phyloP scores from a whole-genome alignment of 2,797 vertebrate genomes.

The Crenuchus spilurus region DNA sequence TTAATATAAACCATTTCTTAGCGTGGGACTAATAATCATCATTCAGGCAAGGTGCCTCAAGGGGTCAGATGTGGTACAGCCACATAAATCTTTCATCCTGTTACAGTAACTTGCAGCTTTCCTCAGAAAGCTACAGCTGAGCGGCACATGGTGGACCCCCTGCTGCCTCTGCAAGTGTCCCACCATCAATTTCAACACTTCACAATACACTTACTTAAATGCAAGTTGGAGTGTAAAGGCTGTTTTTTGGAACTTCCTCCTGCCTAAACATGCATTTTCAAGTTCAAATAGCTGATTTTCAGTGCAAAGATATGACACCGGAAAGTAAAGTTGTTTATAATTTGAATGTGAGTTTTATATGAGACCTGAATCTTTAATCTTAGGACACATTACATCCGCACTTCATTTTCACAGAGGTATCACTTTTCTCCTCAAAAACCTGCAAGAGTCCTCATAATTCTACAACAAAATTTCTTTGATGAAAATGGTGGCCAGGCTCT shows the following conservation, averaged over 20 bases:
- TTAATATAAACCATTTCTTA: constrained; percentile 78
- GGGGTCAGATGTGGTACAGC: constrained; percentile 68
- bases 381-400: constrained; percentile 12
- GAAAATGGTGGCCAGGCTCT: constrained; percentile 53
- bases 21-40: constrained; percentile 83
- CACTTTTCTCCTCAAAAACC: constrained; percentile 46
- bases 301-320: not conserved
- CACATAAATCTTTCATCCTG: constrained; percentile 85
- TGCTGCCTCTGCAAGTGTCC: constrained; percentile 71
- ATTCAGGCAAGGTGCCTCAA: constrained; percentile 74
- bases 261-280: constrained; percentile 42
- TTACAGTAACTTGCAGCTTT: constrained; percentile 75
- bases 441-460: constrained; percentile 36
- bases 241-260: constrained; percentile 71
- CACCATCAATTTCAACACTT: constrained; percentile 82
- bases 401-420: constrained; percentile 51
- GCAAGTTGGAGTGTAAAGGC: constrained; percentile 73
- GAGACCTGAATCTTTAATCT: constrained; percentile 46
- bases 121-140: constrained; percentile 80
- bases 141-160: constrained; percentile 82
- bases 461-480: constrained; percentile 52
- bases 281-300: not conserved
- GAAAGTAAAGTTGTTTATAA: not conserved
- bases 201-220: constrained; percentile 70
- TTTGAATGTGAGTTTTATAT: constrained; percentile 35